Evolutionary conservation across 2,888 invertebrate genomes (phyloP).

Genomic region (Agrenia bidenticulata): DNA sequence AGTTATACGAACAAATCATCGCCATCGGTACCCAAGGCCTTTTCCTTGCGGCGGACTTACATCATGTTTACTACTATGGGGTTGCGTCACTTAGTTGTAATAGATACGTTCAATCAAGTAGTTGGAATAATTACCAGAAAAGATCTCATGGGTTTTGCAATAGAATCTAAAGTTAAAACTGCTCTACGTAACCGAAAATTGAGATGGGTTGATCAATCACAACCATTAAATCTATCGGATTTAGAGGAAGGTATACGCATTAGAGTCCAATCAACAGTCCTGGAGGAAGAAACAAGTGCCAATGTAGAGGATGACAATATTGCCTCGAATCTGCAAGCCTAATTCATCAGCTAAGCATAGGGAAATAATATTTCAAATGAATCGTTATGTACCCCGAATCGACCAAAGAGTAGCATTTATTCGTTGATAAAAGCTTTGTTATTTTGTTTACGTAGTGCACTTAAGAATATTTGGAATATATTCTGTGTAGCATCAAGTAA

Average conservation of each 20-base stretch:
- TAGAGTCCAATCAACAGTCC: constrained; percentile 4
- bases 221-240: not conserved
- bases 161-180: constrained; percentile 55
- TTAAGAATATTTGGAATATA: too few relatives aligned
- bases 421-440: too few relatives aligned
- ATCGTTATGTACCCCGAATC: too few relatives aligned
- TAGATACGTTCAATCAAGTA: constrained; percentile 55
- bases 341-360: not conserved
- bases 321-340: too few relatives aligned
- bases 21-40: constrained; percentile 55
- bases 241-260: not conserved
- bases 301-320: too few relatives aligned
- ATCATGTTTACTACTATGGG: constrained; percentile 58
- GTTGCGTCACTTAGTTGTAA: constrained; percentile 57
- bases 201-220: not conserved
- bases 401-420: too few relatives aligned
- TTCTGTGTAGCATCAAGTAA: too few relatives aligned
- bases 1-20: constrained; percentile 57
- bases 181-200: constrained; percentile 20
- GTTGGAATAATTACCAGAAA: constrained; percentile 58
- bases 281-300: not conserved
- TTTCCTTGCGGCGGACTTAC: constrained; percentile 57
- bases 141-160: constrained; percentile 57
- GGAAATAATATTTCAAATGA: too few relatives aligned
- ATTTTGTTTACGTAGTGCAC: too few relatives aligned